Conservation (phyloP, 2,888 invertebrate species). For the Elegia similella region DNA sequence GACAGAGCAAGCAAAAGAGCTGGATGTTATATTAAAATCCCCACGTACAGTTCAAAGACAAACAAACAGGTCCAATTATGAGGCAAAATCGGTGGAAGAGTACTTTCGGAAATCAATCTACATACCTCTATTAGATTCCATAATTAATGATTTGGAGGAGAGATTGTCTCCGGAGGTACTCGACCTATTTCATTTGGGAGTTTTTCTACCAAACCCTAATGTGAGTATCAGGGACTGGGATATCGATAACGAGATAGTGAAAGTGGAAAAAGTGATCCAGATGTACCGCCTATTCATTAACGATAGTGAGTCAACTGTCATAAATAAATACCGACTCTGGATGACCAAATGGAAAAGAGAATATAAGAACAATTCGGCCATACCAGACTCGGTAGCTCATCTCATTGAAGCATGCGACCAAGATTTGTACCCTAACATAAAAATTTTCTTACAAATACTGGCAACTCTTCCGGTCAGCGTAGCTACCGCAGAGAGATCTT, state of each 20-base stretch:
- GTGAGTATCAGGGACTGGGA: constrained; percentile 11
- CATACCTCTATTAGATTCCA: constrained; percentile 19
- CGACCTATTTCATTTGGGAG: constrained; percentile 19
- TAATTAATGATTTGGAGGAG: constrained; percentile 19
- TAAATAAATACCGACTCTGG: constrained; percentile 23
- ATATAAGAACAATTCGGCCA: constrained; percentile 19
- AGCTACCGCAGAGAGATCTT: constrained; percentile 23
- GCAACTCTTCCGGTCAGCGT: constrained; percentile 23
- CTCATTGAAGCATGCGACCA: constrained; percentile 21
- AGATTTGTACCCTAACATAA: constrained; percentile 23
- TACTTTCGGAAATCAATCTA: constrained; percentile 20
- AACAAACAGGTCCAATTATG: constrained; percentile 22
- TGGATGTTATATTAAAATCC: constrained; percentile 21
- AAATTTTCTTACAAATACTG: constrained; percentile 22
- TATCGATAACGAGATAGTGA: constrained; percentile 16
- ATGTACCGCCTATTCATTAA: constrained; percentile 19
- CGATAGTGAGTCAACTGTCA: constrained; percentile 20
- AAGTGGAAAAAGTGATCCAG: constrained; percentile 18
- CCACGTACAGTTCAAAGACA: constrained; percentile 21
- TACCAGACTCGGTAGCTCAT: constrained; percentile 21
- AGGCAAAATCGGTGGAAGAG: constrained; percentile 20
- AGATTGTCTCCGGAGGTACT: constrained; percentile 23
- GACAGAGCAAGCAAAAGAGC: constrained; percentile 21
- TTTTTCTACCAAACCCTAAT: constrained; percentile 18
- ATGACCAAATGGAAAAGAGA: constrained; percentile 22